A percentile compares a stretch with the other conserved stretches of the same genome.
phyloP scores from a whole-genome alignment of 2,888 invertebrate species.

The Ligdia adustata region DNA sequence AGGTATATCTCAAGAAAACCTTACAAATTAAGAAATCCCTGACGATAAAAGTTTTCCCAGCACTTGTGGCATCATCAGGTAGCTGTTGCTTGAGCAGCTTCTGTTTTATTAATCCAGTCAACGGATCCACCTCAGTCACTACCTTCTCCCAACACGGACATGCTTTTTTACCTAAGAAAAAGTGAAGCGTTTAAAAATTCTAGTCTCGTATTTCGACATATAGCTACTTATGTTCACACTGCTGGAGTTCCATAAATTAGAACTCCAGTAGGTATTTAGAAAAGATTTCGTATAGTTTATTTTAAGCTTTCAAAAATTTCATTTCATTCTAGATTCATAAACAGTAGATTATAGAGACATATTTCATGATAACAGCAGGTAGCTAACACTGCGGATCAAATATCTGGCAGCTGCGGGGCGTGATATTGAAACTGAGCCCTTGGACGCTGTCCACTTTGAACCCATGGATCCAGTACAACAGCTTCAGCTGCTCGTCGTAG shows the following conservation, averaged over 20 bases:
- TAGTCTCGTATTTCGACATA: no score
- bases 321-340: no score
- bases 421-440: conserved; percentile 79
- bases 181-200: no score
- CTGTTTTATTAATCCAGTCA: conserved; percentile 52
- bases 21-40: conserved; percentile 84
- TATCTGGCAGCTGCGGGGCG: conserved; percentile 60
- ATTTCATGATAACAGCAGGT: no score
- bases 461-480: conserved; percentile 83
- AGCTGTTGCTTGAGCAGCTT: conserved; percentile 62
- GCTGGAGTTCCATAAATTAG: no score
- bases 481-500: conserved; percentile 82
- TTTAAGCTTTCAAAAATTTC: no score
- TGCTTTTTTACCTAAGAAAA: conserved; percentile 53
- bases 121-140: conserved; percentile 48
- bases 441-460: conserved; percentile 72
- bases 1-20: conserved; percentile 31
- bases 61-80: conserved; percentile 78
- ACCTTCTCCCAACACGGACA: conserved; percentile 71
- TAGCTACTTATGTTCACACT: no score
- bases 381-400: conserved; percentile 63
- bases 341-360: no score
- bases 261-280: no score
- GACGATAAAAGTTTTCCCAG: conserved; percentile 74
- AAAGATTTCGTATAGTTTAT: no score